phyloP scores from a whole-genome alignment of 2,888 invertebrate genomes.

The Congeria kusceri region DNA sequence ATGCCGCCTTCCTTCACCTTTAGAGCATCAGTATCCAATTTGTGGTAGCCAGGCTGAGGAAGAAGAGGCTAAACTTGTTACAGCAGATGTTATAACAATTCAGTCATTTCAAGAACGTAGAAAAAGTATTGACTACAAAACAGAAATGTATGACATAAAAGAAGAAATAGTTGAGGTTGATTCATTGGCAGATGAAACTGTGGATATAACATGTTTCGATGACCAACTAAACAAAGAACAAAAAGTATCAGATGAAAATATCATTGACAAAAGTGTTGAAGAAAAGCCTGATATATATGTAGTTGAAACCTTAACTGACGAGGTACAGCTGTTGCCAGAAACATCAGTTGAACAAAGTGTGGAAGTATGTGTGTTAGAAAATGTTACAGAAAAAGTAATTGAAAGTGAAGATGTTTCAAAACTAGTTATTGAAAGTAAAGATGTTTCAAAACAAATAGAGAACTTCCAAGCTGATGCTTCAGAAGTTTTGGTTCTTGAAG shows the following conservation, averaged over 20 bases:
- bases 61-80: conserved; percentile 6
- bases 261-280: conserved; percentile 1
- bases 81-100: conserved; percentile 3
- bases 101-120: conserved; percentile 6
- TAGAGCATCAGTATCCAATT: conserved; percentile 48
- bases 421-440: too few relatives aligned
- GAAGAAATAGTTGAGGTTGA: background rate
- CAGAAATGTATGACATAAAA: conserved; percentile 4
- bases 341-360: too few relatives aligned
- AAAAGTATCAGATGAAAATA: conserved; percentile 4
- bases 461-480: too few relatives aligned
- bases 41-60: conserved; percentile 24
- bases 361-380: too few relatives aligned
- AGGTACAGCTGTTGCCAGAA: too few relatives aligned
- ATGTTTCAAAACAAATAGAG: too few relatives aligned
- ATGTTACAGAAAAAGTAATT: too few relatives aligned
- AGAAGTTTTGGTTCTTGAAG: too few relatives aligned
- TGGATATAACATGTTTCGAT: background rate
- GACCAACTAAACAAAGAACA: background rate
- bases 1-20: conserved; percentile 55
- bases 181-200: background rate
- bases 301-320: background rate
- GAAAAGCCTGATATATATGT: conserved; percentile 11
- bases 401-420: too few relatives aligned
- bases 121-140: conserved; percentile 6